phyloP scores from a whole-genome alignment of 2,797 vertebrate species.

The Neosilurus mollespiculum region DNA sequence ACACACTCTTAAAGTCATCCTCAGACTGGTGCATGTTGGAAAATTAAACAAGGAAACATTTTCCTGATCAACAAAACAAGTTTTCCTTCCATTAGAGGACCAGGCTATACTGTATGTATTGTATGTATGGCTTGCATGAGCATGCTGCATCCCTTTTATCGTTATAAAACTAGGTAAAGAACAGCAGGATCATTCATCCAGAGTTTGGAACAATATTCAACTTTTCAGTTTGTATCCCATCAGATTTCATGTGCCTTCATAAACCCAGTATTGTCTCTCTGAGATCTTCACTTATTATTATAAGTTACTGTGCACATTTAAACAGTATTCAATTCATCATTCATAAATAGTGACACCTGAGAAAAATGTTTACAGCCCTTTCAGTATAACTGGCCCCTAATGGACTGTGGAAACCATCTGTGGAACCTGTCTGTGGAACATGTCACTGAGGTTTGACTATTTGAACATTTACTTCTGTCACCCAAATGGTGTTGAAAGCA shows the following conservation, averaged over 20 bases:
- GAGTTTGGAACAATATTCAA: not conserved
- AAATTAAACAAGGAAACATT: not conserved
- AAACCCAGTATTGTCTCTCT: not conserved
- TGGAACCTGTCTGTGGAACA: too few species aligned
- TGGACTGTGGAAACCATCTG: not conserved
- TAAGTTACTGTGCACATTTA: not conserved
- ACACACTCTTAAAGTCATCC: not conserved
- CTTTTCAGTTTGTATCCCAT: not conserved
- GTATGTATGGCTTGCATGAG: not conserved
- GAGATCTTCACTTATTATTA: not conserved
- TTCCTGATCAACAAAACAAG: not conserved
- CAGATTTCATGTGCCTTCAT: not conserved
- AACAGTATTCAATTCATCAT: not conserved
- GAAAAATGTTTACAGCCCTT: not conserved
- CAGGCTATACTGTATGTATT: not conserved
- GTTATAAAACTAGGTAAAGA: not conserved
- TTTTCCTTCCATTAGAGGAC: not conserved
- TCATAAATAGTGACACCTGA: not conserved
- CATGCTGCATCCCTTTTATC: not conserved
- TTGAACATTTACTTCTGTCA: conserved; percentile 1
- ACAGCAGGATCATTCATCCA: not conserved
- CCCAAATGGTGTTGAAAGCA: not conserved
- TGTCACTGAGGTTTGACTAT: not conserved
- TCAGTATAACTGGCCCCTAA: not conserved
- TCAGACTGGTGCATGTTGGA: not conserved